Percentiles rank a stretch among this genome's conserved stretches.
phyloP scores from a whole-genome alignment of 2,888 invertebrate species.

The Pheosia gnoma region DNA sequence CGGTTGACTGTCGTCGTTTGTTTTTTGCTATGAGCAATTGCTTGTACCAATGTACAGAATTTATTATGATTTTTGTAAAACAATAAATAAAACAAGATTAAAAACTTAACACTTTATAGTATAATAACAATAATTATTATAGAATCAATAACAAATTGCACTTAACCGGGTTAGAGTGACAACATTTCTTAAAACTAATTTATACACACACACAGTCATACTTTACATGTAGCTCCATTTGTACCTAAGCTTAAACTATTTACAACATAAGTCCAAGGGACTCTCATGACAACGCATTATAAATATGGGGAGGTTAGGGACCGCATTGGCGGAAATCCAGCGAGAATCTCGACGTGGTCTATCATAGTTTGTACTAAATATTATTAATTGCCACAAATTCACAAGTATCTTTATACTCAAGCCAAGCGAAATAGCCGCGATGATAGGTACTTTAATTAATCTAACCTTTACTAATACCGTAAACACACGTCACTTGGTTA shows the following conservation, averaged over 20 bases:
- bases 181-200: constrained; percentile 41
- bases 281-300: constrained; percentile 17
- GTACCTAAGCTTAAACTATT: constrained; percentile 18
- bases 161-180: constrained; percentile 44
- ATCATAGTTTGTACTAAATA: constrained; percentile 1
- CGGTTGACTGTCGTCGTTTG: constrained; percentile 20
- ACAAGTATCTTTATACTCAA: background rate
- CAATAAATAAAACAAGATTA: constrained; percentile 20
- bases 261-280: constrained; percentile 23
- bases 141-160: constrained; percentile 48
- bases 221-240: background rate
- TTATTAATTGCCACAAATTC: background rate
- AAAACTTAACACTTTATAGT: constrained; percentile 39
- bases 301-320: constrained; percentile 12
- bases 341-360: background rate
- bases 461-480: too few relatives aligned
- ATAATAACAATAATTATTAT: constrained; percentile 31
- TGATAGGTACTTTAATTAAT: too few relatives aligned
- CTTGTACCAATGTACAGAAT: background rate
- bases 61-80: background rate
- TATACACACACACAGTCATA: background rate
- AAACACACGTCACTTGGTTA: background rate
- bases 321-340: background rate
- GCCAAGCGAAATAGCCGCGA: background rate
- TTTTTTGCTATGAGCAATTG: constrained; percentile 24